A percentile compares a stretch with the other conserved stretches of the same genome.
Conservation (phyloP, 2,797 vertebrate species). For the Ceyx erithaca region DNA sequence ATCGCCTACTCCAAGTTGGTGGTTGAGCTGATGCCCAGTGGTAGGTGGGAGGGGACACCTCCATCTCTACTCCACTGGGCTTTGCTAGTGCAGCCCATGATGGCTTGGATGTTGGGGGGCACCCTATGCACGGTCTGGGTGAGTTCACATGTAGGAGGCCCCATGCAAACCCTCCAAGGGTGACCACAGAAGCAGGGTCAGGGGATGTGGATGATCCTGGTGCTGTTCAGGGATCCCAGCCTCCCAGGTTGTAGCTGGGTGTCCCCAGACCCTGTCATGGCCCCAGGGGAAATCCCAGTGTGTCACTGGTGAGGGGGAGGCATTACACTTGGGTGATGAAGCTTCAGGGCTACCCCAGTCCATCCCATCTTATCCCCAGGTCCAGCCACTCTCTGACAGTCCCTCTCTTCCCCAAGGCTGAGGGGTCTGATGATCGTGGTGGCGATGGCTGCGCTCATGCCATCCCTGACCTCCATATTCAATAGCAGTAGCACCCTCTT, state of each 20-base stretch:
- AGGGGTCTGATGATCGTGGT: slow-evolving; percentile 91
- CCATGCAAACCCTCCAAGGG: background rate
- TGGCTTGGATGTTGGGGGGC: rapidly evolving
- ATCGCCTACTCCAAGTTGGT: slow-evolving; percentile 91
- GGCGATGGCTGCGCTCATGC: slow-evolving; percentile 94
- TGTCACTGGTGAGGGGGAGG: background rate
- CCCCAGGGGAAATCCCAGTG: rapidly evolving
- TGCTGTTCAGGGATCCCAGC: background rate
- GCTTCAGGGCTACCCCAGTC: background rate
- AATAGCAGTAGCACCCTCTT: slow-evolving; percentile 94
- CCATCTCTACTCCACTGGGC: background rate
- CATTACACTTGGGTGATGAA: background rate
- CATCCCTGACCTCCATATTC: slow-evolving; percentile 92
- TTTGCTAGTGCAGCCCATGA: background rate
- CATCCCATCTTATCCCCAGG: background rate
- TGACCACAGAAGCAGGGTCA: rapidly evolving
- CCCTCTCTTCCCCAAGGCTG: slow-evolving; percentile 79
- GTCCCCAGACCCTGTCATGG: background rate
- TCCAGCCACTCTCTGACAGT: rapidly evolving
- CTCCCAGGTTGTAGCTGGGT: rapidly evolving
- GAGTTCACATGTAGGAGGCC: rapidly evolving
- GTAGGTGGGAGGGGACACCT: slow-evolving; percentile 65
- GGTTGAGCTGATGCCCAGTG: slow-evolving; percentile 91
- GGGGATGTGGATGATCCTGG: background rate
- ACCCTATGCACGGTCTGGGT: rapidly evolving